Base-by-base conservation (phyloP, 2,113 vertebrate species). In the Tragelaphus imberbis region DNA sequence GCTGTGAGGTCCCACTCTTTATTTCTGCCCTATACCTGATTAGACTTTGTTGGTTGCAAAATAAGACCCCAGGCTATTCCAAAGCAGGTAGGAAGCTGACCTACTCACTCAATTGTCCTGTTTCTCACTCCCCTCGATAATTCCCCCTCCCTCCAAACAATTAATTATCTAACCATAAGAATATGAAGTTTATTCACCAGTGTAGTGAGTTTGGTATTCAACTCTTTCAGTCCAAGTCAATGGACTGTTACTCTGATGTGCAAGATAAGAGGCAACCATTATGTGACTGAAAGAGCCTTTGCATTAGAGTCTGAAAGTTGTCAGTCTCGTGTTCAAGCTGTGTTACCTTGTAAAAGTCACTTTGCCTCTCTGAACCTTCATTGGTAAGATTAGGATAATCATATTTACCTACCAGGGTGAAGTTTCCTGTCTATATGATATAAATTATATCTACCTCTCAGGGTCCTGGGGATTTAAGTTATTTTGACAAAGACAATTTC, bases 401-500 rank as follows among this genome's bases (percentile, higher is more conserved):
- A 75, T 6, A 63, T 25, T 89, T 61, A 82, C n/a, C 55, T 96
- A 84, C 30, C 7, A 55, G 49, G 68, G 77, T 95, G 61, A 16
- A 68, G 23, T 59, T 89, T 91, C 63, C 63, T 89, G 15, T 84
- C 53, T 68, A 58, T 49, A 63, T 79, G 84, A 85, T 27, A 17
- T 53, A 81, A 89, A 33, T 91, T 75, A 14, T 44, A 84, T 49
- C 77, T 90, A 80, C 27, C 47, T 90, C 53, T 96, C 27, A 40
- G 47, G 3, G 59, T 84, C 90, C 17, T 88, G 51, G 51, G 56
- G 44, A 96, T 92, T 93, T 89, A 92, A 97, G 49, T 88, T 81
- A 94, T 86, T 92, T 97, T 95, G 93, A 97, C 68, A 86, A 94
- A 97, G 93, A 95, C 75, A 63, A 89, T 96, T 95, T 94, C 91